Evolutionary conservation across 2,888 invertebrate species (phyloP), one percentile per base, ranked within the genome.

Genomic region (Autographa pulchrina): DNA sequence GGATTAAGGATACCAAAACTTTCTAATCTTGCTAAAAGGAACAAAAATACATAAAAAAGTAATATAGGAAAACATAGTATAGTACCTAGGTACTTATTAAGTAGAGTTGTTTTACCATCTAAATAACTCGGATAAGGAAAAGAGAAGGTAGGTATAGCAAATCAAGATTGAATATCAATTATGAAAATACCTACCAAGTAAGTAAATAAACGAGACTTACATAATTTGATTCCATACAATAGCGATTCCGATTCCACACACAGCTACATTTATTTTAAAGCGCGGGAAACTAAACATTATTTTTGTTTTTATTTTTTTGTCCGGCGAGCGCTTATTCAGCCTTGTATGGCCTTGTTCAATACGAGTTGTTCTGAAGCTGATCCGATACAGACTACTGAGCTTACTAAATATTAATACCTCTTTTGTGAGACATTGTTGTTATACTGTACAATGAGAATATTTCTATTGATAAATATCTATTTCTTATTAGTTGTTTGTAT

Each of bases 171-270:
- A 16, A 48, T n/a, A n/a, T 48, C 8, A 16, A 16, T 43, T 3
- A 16, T 43, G 16, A 0, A 16, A 43, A 16, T 16, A 48, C 5
- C 6, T 8, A 48, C 14, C 11, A 16, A 14, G 4, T 7, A 3
- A 25, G 43, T 25, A 64, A 35, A 14, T 58, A 25, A 54, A 25
- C 16, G 0, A 7, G 31, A 81, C 82, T 82, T 54, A 83, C 85
- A 63, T 52, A 1, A 61, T 5, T 20, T 79, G 72, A 56, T 54
- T 66, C 35, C 72, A 82, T n/a, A 71, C 62, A 62, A 75, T 32
- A 32, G 75, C 20, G 6, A 75, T 61, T 7, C 71, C 8, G 18
- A 78, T 56, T 11, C 62, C 75, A 66, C 74, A 70, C 56, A 68
- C 32, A 31, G 65, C n/a, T 14, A 65, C 16, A 65, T 78, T 74